Base-by-base conservation (phyloP, 1,140 invertebrate species). In the Conus betulinus region DNA sequence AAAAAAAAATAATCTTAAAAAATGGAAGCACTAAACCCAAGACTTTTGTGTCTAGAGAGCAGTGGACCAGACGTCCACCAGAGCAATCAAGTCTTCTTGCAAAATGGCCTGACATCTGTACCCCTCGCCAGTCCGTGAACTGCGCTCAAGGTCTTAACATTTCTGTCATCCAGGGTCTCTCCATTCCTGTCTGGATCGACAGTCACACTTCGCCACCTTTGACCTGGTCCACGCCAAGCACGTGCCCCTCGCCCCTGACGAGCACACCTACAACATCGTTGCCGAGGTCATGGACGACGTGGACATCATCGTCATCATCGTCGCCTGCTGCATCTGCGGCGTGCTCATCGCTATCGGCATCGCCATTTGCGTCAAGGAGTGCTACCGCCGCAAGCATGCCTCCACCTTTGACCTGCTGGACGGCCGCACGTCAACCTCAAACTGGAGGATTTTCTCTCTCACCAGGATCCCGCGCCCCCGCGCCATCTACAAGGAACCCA, bases 391-490 rank as follows among this genome's bases (percentile, higher is more conserved):
- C 51, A 92, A 92, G 85, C 67, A 89, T 11, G 88, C 88, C 5
- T 88, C 90, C 25, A 89, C 91, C 5, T 92, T 92, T 85, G 67
- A 90, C 55, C 78, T 92, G 23, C 85, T 88, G 57, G 90, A 92
- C 10, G 88, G n/a, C 90, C 91, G n/a, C 90, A 92, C 79, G 89
- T 91, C 82, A 90, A 91, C 78, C 71, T 92, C 3, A 92, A 92
- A 60, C 82, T 92, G 84, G 90, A 90, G 25, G 92, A 92, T 74
- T 92, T 92, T 91, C 78, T 89, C 91, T 5, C 82, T 92, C 63
- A 92, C 91, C 3, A 88, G 89, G 52, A 91, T 92, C 52, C 92
- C 92, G 23, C 90, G 91, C 20, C 89, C 91, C 17, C 52, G 89
- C 17, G 71, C 90, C 52, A 87, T 90, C 20, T 92, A 91, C 86